phyloP scores from a whole-genome alignment of 2,888 invertebrate species.

The Eupeodes luniger region DNA sequence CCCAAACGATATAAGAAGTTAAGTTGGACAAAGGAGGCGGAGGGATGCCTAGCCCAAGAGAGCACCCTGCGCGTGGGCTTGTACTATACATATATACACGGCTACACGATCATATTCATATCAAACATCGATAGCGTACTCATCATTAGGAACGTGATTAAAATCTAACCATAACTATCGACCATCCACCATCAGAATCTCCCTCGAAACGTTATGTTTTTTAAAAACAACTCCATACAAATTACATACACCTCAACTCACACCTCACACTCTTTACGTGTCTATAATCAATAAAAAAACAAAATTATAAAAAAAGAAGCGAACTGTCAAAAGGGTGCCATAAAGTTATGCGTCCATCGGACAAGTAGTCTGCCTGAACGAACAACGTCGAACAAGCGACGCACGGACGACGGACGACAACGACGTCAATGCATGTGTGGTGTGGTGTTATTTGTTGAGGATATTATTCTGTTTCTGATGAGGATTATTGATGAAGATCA shows the following conservation, averaged over 20 bases:
- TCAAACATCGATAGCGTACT: slow-evolving; percentile 69
- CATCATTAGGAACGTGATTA: slow-evolving; percentile 76
- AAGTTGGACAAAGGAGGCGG: not conserved
- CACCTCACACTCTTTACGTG: slow-evolving; percentile 68
- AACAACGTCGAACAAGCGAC: not conserved
- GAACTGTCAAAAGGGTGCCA: slow-evolving; percentile 75
- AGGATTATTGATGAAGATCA: slow-evolving; percentile 72
- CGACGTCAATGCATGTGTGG: not conserved
- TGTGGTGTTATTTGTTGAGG: slow-evolving; percentile 40
- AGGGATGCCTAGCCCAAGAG: slow-evolving; percentile 37
- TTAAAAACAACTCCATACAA: slow-evolving; percentile 13
- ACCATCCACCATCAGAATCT: slow-evolving; percentile 68
- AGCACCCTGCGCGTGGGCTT: slow-evolving; percentile 59
- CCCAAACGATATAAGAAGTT: not conserved
- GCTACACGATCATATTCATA: slow-evolving; percentile 69
- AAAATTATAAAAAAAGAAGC: slow-evolving; percentile 20
- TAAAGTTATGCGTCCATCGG: slow-evolving; percentile 64
- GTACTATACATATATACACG: too few relatives aligned
- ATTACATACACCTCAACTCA: slow-evolving; percentile 55
- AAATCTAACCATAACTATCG: slow-evolving; percentile 71
- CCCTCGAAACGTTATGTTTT: not conserved
- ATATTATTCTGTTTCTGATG: slow-evolving; percentile 44
- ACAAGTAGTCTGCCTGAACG: slow-evolving; percentile 55
- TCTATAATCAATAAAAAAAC: slow-evolving; percentile 48
- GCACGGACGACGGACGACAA: too few relatives aligned